Base-by-base conservation (phyloP, 2,113 vertebrate species). In the Cepphus grylle region DNA sequence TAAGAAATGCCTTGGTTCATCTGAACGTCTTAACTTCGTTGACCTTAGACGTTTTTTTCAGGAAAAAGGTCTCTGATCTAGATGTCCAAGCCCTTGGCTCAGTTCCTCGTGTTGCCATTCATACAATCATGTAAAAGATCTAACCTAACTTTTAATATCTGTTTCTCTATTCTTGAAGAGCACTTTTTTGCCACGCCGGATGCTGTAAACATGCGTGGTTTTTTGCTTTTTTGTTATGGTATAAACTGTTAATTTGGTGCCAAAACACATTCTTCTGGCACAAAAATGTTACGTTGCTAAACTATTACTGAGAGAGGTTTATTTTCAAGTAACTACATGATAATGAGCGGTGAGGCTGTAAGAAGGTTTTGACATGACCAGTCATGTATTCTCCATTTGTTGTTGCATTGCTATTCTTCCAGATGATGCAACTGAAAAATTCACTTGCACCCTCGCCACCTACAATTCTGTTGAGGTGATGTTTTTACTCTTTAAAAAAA, bases 161-260 rank as follows among this genome's bases (percentile, higher is more conserved):
- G 0, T 34, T 87, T 10, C 0, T 15, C 27, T 55, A 0, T 9
- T 74, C 61, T 43, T 42, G 20, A 47, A 21, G 62, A 42, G 11
- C n/a, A 3, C 15, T 45, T 55, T 52, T 3, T n/a, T 80, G 55
- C 63, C n/a, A 15, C 2, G 0, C 45, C 50, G 12, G 17, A 9
- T 53, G 52, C 40, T 49, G 15, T 47, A 49, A 88, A 55, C 18
- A 15, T 16, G 6, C 5, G 38, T 34, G 32, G 5, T 55, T 47
- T 79, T 76, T 22, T 69, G 32, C 9, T 58, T 47, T 79, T 76
- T 18, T 69, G 12, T 53, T 89, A 23, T 71, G 30, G 21, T 36
- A 4, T 19, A 34, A 45, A 45, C 43, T 61, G 38, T 73, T 55
- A 42, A 50, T 40, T 71, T 3, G 3, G 40, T 40, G 65, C 40